Evolutionary conservation across 1,140 invertebrate species (phyloP), one percentile per base, ranked within the genome.

Genomic region (Drosophila santomea): DNA sequence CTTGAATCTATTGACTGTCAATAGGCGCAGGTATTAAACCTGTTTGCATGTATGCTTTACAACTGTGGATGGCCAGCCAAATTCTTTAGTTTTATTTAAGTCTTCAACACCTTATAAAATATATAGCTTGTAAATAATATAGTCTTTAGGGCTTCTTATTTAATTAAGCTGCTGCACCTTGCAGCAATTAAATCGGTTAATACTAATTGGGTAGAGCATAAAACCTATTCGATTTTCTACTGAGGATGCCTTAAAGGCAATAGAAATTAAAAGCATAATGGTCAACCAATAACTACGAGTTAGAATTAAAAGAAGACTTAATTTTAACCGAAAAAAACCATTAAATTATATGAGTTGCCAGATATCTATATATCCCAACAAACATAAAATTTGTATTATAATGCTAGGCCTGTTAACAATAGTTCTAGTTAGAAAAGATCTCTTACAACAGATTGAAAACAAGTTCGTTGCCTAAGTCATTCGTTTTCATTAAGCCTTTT

Each of bases 381-480:
- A 3, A 32, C 10, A 32, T 8, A 32, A 3, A 32, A 32, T 1
- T 3, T 2, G 2, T 7, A 10, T 3, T 32, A 10, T 32, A 7
- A n/a, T 39, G 38, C 1, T 4, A 39, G 2, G 41, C n/a, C 15
- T 36, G 36, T n/a, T 58, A 41, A 8, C 1, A n/a, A 15, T 17
- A 45, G 4, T 20, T 45, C n/a, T 45, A 45, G 20, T 45, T 17
- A 15, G 15, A 45, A 45, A 44, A 8, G 32, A 32, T 32, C 7
- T 32, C 43, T 17, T 2, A 44, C 8, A 44, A 20, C 2, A n/a
- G 14, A 5, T 3, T 15, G 8, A 4, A 78, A 82, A 62, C 80
- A 62, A 84, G 84, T 89, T 88, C 74, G 84, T 84, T 89, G 74
- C 61, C 36, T 44, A 89, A 88, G 80, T 80, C 77, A 60, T 89